phyloP scores from a whole-genome alignment of 2,888 invertebrate species.

The Magallana nippona region DNA sequence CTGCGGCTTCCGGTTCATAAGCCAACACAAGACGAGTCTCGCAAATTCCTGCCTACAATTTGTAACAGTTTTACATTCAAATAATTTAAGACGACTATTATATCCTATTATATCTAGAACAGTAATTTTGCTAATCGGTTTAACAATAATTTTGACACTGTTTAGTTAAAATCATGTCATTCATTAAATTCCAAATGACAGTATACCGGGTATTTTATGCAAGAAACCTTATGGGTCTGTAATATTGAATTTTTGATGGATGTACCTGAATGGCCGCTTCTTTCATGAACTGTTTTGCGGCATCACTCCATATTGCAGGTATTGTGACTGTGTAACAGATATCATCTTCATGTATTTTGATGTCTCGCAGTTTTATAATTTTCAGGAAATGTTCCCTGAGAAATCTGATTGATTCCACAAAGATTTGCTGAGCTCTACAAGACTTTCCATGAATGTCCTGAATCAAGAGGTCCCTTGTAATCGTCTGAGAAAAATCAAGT shows the following conservation, averaged over 20 bases:
- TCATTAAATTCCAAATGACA: no score
- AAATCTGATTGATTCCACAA: background rate
- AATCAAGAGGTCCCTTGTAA: background rate
- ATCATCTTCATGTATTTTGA: background rate
- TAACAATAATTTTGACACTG: no score
- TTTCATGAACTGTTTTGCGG: background rate
- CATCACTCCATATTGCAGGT: background rate
- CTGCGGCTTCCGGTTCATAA: background rate
- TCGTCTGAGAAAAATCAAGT: background rate
- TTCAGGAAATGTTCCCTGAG: background rate
- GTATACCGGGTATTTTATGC: no score
- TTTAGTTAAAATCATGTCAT: no score
- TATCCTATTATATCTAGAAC: no score
- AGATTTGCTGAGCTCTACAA: background rate
- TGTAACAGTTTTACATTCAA: background rate
- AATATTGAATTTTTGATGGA: no score
- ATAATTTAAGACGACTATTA: no score
- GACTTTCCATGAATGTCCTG: background rate
- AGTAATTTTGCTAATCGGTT: no score
- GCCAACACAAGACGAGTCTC: background rate
- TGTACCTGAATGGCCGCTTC: background rate
- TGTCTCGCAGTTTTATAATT: background rate
- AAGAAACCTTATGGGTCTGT: no score
- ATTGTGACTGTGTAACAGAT: background rate
- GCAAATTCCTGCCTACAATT: background rate